These are phyloP conservation scores for Nematopogon swammerdamellus DNA, from an alignment of 2,888 invertebrate genomes.

Conservation along the genomic window DNA sequence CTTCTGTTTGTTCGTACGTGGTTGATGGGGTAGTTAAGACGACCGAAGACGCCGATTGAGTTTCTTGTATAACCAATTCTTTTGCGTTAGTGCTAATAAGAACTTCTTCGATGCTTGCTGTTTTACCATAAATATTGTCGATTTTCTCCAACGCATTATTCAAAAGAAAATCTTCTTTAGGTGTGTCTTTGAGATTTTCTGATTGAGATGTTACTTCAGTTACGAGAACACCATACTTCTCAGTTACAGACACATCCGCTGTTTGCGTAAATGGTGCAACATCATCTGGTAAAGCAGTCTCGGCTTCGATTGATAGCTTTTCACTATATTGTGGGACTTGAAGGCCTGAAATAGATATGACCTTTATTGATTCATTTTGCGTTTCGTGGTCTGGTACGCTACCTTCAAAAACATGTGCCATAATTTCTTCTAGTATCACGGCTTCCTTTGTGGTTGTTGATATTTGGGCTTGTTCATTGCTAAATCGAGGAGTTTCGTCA, in stretches of 20 bases:
- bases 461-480: constrained; percentile 29
- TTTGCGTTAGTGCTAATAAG: constrained; percentile 27
- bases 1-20: constrained; percentile 45
- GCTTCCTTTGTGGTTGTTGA: constrained; percentile 53
- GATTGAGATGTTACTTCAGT: constrained; percentile 55
- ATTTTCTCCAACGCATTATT: constrained; percentile 28
- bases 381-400: constrained; percentile 19
- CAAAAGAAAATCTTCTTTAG: constrained; percentile 28
- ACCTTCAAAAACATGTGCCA: constrained; percentile 45
- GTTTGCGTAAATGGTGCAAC: constrained; percentile 36
- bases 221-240: constrained; percentile 48
- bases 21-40: constrained; percentile 30
- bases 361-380: constrained; percentile 31
- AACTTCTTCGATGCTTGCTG: constrained; percentile 33
- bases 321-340: constrained; percentile 57
- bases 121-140: constrained; percentile 40
- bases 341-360: constrained; percentile 40
- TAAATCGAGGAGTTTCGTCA: constrained; percentile 20
- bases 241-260: constrained; percentile 34
- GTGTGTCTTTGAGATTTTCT: constrained; percentile 42
- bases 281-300: constrained; percentile 34
- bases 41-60: constrained; percentile 20
- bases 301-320: constrained; percentile 56
- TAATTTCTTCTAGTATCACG: constrained; percentile 52
- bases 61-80: constrained; percentile 23